A percentile compares a stretch with the other conserved stretches of the same genome.
These are phyloP conservation scores for Drosophila percnosoma DNA, from an alignment of 2,888 invertebrate genomes.

Conservation along the genomic window DNA sequence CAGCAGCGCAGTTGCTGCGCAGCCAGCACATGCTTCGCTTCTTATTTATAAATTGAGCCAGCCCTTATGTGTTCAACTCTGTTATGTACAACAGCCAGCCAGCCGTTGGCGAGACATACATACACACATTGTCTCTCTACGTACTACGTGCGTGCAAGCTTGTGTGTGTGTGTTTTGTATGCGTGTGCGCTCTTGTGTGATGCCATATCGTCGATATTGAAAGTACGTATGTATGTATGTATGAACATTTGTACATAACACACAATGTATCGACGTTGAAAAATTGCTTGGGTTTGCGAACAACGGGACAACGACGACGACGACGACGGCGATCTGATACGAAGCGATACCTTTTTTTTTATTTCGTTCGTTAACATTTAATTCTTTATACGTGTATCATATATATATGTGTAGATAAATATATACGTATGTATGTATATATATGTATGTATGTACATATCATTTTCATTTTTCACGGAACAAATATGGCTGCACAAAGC, in stretches of 20 bases:
- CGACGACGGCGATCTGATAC: conserved; percentile 68
- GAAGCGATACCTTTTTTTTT: conserved; percentile 65
- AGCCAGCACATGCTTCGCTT: conserved; percentile 76
- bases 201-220: conserved; percentile 78
- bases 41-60: conserved; percentile 80
- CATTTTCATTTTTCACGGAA: conserved; percentile 74
- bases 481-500: conserved; percentile 73
- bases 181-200: conserved; percentile 61
- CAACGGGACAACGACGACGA: conserved; percentile 61
- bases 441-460: conserved; percentile 56
- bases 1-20: conserved; percentile 61
- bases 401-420: conserved; percentile 24
- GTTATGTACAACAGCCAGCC: conserved; percentile 59
- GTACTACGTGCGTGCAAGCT: conserved; percentile 71
- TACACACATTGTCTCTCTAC: conserved; percentile 61
- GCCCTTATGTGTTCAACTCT: conserved; percentile 77
- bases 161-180: conserved; percentile 42
- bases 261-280: conserved; percentile 57
- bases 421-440: conserved; percentile 31
- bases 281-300: conserved; percentile 75
- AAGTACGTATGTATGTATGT: conserved; percentile 61
- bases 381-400: conserved; percentile 54
- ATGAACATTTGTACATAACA: conserved; percentile 60
- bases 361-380: conserved; percentile 50
- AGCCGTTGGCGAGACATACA: conserved; percentile 58